Evolutionary conservation across 2,888 invertebrate genomes (phyloP).

Genomic region (Pimpla rufipes): DNA sequence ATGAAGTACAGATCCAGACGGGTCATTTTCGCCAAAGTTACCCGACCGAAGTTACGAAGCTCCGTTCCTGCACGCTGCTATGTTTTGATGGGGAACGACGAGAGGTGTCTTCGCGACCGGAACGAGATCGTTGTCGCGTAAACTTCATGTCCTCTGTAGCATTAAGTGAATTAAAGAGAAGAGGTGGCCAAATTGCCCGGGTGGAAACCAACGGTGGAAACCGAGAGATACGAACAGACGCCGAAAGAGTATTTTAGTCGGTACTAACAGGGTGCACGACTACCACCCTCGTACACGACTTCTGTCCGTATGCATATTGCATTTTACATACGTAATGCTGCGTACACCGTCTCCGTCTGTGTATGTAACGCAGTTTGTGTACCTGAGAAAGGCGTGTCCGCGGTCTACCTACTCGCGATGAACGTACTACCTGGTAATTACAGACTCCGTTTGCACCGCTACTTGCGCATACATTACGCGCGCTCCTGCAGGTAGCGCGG

Average conservation of each 20-base stretch:
- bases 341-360: conserved; percentile 3
- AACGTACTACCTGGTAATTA: conserved; percentile 30
- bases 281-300: not conserved
- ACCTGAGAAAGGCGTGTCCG: conserved; percentile 6
- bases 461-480: conserved; percentile 16
- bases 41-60: not conserved
- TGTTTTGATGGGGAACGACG: not conserved
- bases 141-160: not conserved
- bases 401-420: conserved; percentile 26
- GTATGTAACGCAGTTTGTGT: not conserved
- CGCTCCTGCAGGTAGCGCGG: conserved; percentile 1
- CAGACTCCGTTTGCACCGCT: conserved; percentile 24
- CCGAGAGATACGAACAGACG: not conserved
- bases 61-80: not conserved
- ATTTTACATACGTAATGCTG: conserved; percentile 10
- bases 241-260: not conserved
- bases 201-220: too few relatives aligned
- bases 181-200: not conserved
- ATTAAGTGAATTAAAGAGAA: not conserved
- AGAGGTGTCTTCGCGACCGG: not conserved
- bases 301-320: conserved; percentile 4
- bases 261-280: not conserved
- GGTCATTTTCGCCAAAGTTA: not conserved
- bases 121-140: conserved; percentile 8
- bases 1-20: not conserved